A percentile compares a stretch with the other conserved stretches of the same genome.
These are phyloP conservation scores for Anthonomus grandis DNA, from an alignment of 1,140 invertebrate genomes.

Conservation along the genomic window DNA sequence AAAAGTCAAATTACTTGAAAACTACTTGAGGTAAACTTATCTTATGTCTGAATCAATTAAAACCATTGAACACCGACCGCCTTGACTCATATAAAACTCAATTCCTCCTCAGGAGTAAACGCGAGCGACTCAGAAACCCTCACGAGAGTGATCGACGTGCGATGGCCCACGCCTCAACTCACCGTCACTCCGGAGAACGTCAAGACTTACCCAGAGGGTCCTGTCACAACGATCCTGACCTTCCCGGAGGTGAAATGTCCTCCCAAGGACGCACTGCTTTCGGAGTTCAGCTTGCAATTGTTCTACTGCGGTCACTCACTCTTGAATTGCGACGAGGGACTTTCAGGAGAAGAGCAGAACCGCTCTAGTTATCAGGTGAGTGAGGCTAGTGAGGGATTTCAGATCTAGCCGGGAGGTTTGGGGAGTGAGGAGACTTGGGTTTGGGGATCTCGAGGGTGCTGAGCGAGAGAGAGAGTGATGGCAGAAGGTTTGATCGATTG, in stretches of 20 bases:
- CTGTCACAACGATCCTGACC: constrained; percentile 67
- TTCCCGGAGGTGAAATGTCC: constrained; percentile 67
- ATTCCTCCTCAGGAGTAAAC: constrained; percentile 16
- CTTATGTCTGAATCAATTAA: no score
- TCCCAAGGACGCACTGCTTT: constrained; percentile 57
- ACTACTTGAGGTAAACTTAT: no score
- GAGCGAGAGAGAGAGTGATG: no score
- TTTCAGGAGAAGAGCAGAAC: constrained; percentile 23
- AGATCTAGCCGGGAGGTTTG: no score
- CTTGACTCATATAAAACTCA: neutral
- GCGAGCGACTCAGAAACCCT: constrained; percentile 45
- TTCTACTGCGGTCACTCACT: constrained; percentile 67
- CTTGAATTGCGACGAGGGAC: constrained; percentile 40
- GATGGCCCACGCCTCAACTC: constrained; percentile 72
- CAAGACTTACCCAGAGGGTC: constrained; percentile 70
- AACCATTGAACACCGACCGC: no score
- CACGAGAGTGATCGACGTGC: constrained; percentile 65
- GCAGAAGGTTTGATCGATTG: no score
- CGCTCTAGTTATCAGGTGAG: constrained; percentile 34
- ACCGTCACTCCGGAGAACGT: constrained; percentile 68
- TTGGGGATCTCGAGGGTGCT: no score
- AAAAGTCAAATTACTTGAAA: no score
- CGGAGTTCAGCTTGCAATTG: constrained; percentile 69
- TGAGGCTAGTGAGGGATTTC: no score
- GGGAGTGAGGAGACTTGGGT: no score